These are phyloP conservation scores for Ceratoteleas bidentatus DNA, from an alignment of 1,140 invertebrate species.

Conservation along the genomic window DNA sequence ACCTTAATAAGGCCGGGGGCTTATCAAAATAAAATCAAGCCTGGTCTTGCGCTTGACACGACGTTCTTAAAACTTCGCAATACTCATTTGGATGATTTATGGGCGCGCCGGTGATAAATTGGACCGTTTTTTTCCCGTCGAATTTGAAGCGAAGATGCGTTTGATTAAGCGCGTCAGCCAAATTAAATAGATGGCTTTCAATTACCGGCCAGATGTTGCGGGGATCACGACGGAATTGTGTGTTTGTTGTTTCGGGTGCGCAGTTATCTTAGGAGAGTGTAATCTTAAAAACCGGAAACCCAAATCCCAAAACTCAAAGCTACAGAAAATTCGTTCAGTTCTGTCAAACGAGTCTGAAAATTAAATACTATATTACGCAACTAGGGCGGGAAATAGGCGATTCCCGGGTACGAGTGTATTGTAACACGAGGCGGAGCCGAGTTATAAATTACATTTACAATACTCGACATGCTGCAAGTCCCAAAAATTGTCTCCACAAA, in stretches of 20 bases:
- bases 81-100: constrained; percentile 52
- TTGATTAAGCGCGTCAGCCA: constrained; percentile 34
- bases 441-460: too few relatives aligned
- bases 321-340: too few relatives aligned
- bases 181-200: constrained; percentile 47
- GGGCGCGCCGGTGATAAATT: constrained; percentile 30
- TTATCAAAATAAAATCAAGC: constrained; percentile 45
- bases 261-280: constrained; percentile 5
- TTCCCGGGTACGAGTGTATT: too few relatives aligned
- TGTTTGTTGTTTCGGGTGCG: constrained; percentile 32
- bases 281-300: too few relatives aligned
- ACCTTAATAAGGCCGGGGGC: constrained; percentile 23
- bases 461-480: too few relatives aligned
- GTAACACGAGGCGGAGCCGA: too few relatives aligned
- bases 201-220: constrained; percentile 36
- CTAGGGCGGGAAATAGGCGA: too few relatives aligned
- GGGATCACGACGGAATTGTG: constrained; percentile 32
- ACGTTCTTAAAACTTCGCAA: constrained; percentile 36
- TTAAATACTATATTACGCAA: too few relatives aligned
- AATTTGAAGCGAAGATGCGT: constrained; percentile 46
- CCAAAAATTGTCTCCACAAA: too few relatives aligned
- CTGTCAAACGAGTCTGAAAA: too few relatives aligned
- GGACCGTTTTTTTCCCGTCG: constrained; percentile 28
- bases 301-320: too few relatives aligned
- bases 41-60: neutral